Evolutionary conservation across 2,113 vertebrate species (phyloP).

Genomic region (Pimephales promelas): DNA sequence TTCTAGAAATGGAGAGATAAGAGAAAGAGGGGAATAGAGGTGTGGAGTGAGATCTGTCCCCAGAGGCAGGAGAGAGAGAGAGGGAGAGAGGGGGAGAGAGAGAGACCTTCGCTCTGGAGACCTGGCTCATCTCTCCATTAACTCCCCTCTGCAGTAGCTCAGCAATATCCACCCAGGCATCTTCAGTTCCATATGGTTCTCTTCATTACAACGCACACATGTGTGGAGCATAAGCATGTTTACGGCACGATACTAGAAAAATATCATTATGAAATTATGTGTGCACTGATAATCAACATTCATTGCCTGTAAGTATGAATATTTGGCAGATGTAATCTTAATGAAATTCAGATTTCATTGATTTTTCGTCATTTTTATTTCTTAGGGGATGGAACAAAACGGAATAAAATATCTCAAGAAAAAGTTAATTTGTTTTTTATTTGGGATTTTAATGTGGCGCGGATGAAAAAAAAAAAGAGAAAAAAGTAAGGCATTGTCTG

Average conservation of each 20-base stretch:
- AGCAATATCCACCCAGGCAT: neutral
- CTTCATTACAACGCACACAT: neutral
- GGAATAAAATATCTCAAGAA: neutral
- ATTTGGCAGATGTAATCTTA: neutral
- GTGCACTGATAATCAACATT: neutral
- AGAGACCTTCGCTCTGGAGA: slow-evolving; percentile 7
- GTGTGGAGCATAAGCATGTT: neutral
- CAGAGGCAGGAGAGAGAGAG: neutral
- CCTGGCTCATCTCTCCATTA: slow-evolving; percentile 30
- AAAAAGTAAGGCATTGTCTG: neutral
- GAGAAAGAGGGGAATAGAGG: neutral
- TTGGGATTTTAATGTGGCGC: neutral
- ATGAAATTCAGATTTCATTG: neutral
- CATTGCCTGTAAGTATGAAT: neutral
- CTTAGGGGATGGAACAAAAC: neutral
- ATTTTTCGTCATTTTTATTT: neutral
- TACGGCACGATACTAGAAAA: neutral
- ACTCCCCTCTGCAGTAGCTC: slow-evolving; percentile 4
- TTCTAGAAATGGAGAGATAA: slow-evolving; percentile 18
- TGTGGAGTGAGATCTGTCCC: slow-evolving; percentile 14
- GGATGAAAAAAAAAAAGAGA: neutral
- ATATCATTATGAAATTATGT: slow-evolving; percentile 2
- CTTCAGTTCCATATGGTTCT: neutral
- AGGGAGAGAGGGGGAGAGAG: neutral
- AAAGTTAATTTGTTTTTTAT: neutral